Base-by-base conservation (phyloP, 23 tunicate species). In the Phallusia fumigata region DNA sequence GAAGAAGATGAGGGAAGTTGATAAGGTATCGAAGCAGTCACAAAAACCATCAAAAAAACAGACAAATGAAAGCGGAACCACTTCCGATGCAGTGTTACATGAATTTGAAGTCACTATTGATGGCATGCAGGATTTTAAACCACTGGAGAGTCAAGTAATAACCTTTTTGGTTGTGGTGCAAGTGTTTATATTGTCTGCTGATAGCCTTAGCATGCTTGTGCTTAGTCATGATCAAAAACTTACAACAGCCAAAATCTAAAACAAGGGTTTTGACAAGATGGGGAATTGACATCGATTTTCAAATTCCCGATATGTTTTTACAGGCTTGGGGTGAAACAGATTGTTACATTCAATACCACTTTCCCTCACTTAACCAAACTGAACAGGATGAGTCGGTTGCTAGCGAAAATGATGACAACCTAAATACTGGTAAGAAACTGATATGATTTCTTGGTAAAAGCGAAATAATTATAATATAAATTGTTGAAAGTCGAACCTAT, bases 311-410 rank as follows among this genome's bases (percentile, higher is more conserved):
- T n/a, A n/a, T n/a, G n/a, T 30, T 84, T 52, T 5, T 10, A 40
- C 83, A 93, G 98, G 83, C 85, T 26, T 88, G 85, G 90, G 98
- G 93, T 19, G 98, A 93, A 65, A 69, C 90, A 15, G 98, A 93
- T 76, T 93, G 98, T 80, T 93, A 84, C 84, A 79, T 93, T 21
- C 90, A 93, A 58, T 93, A 93, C 53, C 74, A 75, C 30, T 93
- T 93, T 73, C 98, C 98, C 24, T 3, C 47, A n/a, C n/a, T n/a
- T 3, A 40, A 40, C 47, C 47, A 40, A 40, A 40, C 47, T 40
- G 32, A 28, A 5, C 6, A 28, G 31, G 12, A 65, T 65, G 74
- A 65, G 12, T n/a, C n/a, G 74, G 11, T 65, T 3, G 32, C 32
- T n/a, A n/a, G n/a, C n/a, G n/a, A n/a, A n/a, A 65, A 28, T 28